These are phyloP conservation scores for Scelioninae gen. 1 DNA, from an alignment of 2,888 invertebrate species.

Conservation along the genomic window DNA sequence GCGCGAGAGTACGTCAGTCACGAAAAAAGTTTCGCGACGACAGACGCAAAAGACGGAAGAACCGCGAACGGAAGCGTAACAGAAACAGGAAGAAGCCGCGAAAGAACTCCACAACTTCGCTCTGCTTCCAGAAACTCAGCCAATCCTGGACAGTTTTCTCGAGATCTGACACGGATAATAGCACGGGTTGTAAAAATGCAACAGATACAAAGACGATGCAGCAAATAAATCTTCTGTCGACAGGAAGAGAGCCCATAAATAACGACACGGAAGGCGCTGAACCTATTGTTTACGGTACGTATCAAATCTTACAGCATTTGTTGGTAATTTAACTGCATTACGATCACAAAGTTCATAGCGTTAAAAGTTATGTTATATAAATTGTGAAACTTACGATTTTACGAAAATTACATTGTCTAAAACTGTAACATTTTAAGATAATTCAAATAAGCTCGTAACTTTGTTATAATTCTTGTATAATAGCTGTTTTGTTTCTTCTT, in stretches of 20 bases:
- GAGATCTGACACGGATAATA: slow-evolving; percentile 33
- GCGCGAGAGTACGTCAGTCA: slow-evolving; percentile 44
- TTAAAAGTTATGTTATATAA: no score
- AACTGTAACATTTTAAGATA: no score
- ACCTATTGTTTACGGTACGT: slow-evolving; percentile 57
- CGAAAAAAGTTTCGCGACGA: slow-evolving; percentile 63
- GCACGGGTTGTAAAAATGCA: slow-evolving; percentile 50
- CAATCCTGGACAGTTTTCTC: slow-evolving; percentile 55
- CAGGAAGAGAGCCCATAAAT: slow-evolving; percentile 7
- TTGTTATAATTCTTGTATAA: no score
- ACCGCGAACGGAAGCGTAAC: slow-evolving; percentile 53
- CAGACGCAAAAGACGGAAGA: slow-evolving; percentile 59
- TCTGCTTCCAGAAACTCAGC: slow-evolving; percentile 54
- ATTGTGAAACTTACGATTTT: no score
- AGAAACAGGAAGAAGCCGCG: slow-evolving; percentile 51
- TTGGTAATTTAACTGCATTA: not conserved
- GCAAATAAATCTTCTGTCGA: slow-evolving; percentile 43
- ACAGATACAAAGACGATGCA: slow-evolving; percentile 49
- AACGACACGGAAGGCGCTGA: slow-evolving; percentile 36
- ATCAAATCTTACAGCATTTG: not conserved
- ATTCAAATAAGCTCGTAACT: no score
- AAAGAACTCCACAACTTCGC: slow-evolving; percentile 38
- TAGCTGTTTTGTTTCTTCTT: no score
- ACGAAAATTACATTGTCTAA: no score
- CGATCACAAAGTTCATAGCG: not conserved